Evolutionary conservation across 2,113 vertebrate genomes (phyloP).

Genomic region (Ciconia stormi): DNA sequence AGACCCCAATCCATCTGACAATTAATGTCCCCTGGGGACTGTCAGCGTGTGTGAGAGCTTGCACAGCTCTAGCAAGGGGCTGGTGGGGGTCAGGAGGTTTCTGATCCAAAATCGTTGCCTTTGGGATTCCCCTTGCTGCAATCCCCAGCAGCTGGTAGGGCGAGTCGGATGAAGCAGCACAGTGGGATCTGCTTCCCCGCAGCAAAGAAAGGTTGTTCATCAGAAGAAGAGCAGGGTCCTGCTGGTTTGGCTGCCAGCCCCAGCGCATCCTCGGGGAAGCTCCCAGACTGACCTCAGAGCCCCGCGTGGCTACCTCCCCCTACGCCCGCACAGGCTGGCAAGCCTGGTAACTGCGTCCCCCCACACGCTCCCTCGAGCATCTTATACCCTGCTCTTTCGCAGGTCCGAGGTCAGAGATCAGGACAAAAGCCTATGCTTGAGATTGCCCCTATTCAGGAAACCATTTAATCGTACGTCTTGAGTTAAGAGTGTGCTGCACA

Average conservation of each 20-base stretch:
- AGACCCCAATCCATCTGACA: neutral
- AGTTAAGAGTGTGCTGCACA: neutral
- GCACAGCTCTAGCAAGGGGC: neutral
- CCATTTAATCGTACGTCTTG: neutral
- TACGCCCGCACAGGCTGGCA: neutral
- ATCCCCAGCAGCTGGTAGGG: neutral
- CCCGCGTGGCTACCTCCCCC: neutral
- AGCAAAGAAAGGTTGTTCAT: neutral
- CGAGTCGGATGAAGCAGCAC: fast-evolving
- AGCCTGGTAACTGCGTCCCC: neutral
- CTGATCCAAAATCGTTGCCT: neutral
- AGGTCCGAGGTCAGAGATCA: neutral
- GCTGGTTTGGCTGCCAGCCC: neutral
- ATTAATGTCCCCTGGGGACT: neutral
- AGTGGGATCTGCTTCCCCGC: neutral
- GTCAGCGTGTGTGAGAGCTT: neutral
- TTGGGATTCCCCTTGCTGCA: neutral
- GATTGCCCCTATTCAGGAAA: neutral
- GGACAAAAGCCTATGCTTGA: neutral
- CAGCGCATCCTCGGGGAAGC: neutral
- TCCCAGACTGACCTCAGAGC: neutral
- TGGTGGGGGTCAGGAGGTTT: neutral
- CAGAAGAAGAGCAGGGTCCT: neutral
- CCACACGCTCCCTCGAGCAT: fast-evolving
- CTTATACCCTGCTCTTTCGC: neutral